phyloP scores from a whole-genome alignment of 2,113 vertebrate species.

The Hypocryptadius cinnamomeus region DNA sequence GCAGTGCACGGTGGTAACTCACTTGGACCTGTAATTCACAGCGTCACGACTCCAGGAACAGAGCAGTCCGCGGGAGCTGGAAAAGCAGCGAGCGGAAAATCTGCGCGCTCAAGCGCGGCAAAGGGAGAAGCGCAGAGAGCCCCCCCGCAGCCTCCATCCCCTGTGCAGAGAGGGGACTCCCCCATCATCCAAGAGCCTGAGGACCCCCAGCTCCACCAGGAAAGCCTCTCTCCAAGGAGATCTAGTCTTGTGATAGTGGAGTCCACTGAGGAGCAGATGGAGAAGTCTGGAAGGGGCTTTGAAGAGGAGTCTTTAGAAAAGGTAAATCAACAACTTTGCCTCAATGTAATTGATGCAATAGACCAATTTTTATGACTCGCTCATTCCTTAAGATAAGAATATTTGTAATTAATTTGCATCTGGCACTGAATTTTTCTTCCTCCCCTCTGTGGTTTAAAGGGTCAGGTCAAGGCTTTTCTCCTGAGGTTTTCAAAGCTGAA shows the following conservation, averaged over 20 bases:
- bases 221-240: slow-evolving; percentile 51
- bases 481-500: background rate
- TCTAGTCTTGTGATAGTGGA: slow-evolving; percentile 69
- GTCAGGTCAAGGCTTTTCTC: background rate
- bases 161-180: slow-evolving; percentile 65
- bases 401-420: background rate
- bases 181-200: slow-evolving; percentile 73
- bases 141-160: background rate
- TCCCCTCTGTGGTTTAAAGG: background rate
- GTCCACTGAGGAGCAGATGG: slow-evolving; percentile 73
- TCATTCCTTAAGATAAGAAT: background rate
- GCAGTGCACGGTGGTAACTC: background rate
- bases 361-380: rapidly evolving
- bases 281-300: slow-evolving; percentile 58
- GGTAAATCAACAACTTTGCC: slow-evolving; percentile 63
- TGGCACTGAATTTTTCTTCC: background rate
- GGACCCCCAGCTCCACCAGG: slow-evolving; percentile 17
- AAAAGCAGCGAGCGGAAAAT: background rate
- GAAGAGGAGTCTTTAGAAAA: slow-evolving; percentile 80
- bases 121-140: slow-evolving; percentile 55
- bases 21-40: slow-evolving; percentile 20
- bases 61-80: background rate
- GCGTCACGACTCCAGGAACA: slow-evolving; percentile 36
- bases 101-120: background rate
- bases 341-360: background rate